These are phyloP conservation scores for Drosophila peninsularis DNA, from an alignment of 2,888 invertebrate species.

Conservation along the genomic window DNA sequence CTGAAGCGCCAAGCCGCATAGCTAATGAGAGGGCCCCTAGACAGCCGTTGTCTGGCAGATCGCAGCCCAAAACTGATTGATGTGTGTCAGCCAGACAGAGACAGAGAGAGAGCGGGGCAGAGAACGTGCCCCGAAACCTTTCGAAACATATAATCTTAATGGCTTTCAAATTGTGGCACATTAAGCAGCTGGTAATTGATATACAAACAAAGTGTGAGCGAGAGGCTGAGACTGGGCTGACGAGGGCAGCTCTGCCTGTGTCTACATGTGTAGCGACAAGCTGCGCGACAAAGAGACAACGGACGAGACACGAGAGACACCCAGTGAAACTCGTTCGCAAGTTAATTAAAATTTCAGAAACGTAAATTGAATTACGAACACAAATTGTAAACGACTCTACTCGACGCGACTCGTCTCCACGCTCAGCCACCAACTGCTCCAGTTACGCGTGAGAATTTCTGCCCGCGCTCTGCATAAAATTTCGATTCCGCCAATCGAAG, in stretches of 20 bases:
- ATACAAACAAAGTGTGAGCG: slow-evolving; percentile 49
- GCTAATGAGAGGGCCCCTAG: slow-evolving; percentile 56
- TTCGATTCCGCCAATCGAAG: slow-evolving; percentile 70
- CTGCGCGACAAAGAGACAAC: too few species aligned
- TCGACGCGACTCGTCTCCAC: slow-evolving; percentile 35
- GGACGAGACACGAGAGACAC: slow-evolving; percentile 29
- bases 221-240: neutral
- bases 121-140: slow-evolving; percentile 25
- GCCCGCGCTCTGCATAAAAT: slow-evolving; percentile 75
- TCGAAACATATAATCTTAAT: slow-evolving; percentile 61
- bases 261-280: slow-evolving; percentile 39
- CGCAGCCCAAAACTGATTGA: slow-evolving; percentile 64
- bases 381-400: slow-evolving; percentile 67
- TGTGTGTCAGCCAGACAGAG: slow-evolving; percentile 52
- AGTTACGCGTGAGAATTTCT: slow-evolving; percentile 83
- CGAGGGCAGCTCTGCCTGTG: slow-evolving; percentile 5
- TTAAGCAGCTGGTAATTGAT: slow-evolving; percentile 67
- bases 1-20: slow-evolving; percentile 50
- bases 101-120: slow-evolving; percentile 12
- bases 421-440: slow-evolving; percentile 68
- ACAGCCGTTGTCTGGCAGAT: slow-evolving; percentile 32
- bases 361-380: slow-evolving; percentile 80
- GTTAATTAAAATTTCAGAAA: slow-evolving; percentile 82
- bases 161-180: slow-evolving; percentile 79
- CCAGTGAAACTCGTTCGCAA: slow-evolving; percentile 58